Conservation (phyloP, 2,888 invertebrate species). For the Nephrocerus scutellatus region DNA sequence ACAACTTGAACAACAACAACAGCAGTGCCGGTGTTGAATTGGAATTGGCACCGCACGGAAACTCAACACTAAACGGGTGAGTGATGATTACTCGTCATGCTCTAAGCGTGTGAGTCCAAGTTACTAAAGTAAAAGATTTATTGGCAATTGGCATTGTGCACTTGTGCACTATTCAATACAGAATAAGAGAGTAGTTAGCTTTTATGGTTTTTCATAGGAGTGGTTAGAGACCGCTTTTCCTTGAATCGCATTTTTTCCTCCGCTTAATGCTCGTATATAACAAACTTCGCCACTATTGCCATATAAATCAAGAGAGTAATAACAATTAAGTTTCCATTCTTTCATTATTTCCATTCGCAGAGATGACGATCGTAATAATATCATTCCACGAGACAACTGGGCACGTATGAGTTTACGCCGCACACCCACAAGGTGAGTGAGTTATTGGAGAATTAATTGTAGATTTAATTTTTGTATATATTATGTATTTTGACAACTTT, state of each 20-base stretch:
- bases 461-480: neutral
- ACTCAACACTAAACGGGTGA: slow-evolving; percentile 34
- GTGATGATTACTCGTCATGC: slow-evolving; percentile 14
- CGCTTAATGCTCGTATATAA: too few relatives aligned
- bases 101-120: neutral
- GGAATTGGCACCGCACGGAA: slow-evolving; percentile 44
- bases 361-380: slow-evolving; percentile 54
- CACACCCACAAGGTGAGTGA: slow-evolving; percentile 66
- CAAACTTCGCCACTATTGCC: too few relatives aligned
- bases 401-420: slow-evolving; percentile 74
- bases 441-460: slow-evolving; percentile 1
- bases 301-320: neutral
- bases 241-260: too few relatives aligned
- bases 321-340: too few relatives aligned
- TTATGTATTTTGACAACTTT: neutral
- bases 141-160: too few relatives aligned
- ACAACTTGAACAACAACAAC: slow-evolving; percentile 31
- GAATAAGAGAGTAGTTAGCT: too few relatives aligned
- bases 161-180: too few relatives aligned
- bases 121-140: slow-evolving; percentile 2
- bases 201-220: too few relatives aligned
- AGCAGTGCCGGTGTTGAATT: slow-evolving; percentile 41
- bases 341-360: slow-evolving; percentile 40
- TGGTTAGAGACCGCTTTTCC: too few relatives aligned
- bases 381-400: slow-evolving; percentile 74